Percentiles rank a stretch among this genome's conserved stretches.
Evolutionary conservation across 35 echinoderm and acorn worm species (phyloP).

Genomic region (Chiridota heheva): DNA sequence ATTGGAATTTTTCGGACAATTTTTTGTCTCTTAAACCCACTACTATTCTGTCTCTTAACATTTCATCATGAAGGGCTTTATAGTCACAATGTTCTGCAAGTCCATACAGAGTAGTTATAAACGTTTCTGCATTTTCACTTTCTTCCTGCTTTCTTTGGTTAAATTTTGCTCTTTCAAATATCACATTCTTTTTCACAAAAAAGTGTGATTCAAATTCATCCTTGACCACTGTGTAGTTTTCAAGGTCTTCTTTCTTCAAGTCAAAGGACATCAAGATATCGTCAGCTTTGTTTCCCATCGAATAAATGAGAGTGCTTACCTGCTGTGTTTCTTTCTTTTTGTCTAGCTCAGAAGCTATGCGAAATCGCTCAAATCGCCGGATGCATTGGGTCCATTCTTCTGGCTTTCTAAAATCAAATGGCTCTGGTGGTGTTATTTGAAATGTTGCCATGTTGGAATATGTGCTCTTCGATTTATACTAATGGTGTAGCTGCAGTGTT

Average conservation of each 20-base stretch:
- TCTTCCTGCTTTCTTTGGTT: not conserved
- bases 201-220: too few relatives aligned
- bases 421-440: constrained; percentile 14
- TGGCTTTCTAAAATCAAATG: constrained; percentile 30
- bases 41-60: constrained; percentile 50
- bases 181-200: too few relatives aligned
- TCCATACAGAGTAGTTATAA: constrained; percentile 29
- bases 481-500: too few relatives aligned
- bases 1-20: constrained; percentile 52
- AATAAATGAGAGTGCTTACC: not conserved
- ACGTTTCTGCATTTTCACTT: not conserved
- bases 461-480: too few relatives aligned
- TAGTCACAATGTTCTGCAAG: constrained; percentile 46
- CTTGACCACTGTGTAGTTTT: too few relatives aligned
- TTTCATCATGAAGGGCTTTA: constrained; percentile 33
- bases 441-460: too few relatives aligned
- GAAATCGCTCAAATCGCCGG: constrained; percentile 20
- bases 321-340: not conserved
- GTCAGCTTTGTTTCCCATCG: too few relatives aligned
- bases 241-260: too few relatives aligned
- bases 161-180: too few relatives aligned
- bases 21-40: constrained; percentile 22
- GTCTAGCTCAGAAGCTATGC: constrained; percentile 6
- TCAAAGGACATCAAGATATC: too few relatives aligned
- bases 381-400: constrained; percentile 40